Base-by-base conservation (phyloP, 1,140 invertebrate genomes). In the Leptinotarsa undecemlineata region DNA sequence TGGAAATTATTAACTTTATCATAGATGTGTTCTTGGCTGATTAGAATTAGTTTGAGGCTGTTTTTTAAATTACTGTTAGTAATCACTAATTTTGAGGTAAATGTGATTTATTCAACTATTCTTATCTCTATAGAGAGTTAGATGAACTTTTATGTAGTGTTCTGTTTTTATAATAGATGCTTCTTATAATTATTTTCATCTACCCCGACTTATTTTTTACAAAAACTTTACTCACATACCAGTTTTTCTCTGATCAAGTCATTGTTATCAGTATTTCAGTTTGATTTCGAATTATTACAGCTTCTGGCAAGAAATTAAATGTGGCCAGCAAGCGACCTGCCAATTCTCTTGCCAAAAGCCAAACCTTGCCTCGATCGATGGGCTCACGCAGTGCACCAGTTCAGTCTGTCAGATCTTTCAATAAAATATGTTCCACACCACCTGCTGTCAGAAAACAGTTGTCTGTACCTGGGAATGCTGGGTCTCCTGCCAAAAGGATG, bases 321-420 rank as follows among this genome's bases (percentile, higher is more conserved):
- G 89, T 92, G 68, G 88, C 90, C n/a, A 89, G 90, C 15, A 91
- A 92, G 78, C 87, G 91, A 67, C 83, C 88, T 61, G 87, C 90
- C 4, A 88, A 89, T 75, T 87, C 89, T 4, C 86, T 91, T 60
- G 92, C 91, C 80, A 95, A 95, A 85, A 94, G 93, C 75, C 92
- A 94, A 86, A 95, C 94, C 13, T 85, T 95, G 66, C 94, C 94
- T 1, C 86, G 94, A 57, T 94, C 92, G 62, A 93, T 95, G 90
- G 93, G 93, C 19, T 91, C 93, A 3, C 91, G 88, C 68, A 87
- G 86, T 60, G 82, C 86, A 21, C 80, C 85, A 13, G 78, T 84
- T 33, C 83, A 81, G 85, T 87, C 78, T 19, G 86, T 85, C 60
- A 82, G 85, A 57, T 86, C 84, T 72, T 90, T 92, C 20, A 87